phyloP scores from a whole-genome alignment of 2,888 invertebrate species.

The Lepidochrysops patricia region DNA sequence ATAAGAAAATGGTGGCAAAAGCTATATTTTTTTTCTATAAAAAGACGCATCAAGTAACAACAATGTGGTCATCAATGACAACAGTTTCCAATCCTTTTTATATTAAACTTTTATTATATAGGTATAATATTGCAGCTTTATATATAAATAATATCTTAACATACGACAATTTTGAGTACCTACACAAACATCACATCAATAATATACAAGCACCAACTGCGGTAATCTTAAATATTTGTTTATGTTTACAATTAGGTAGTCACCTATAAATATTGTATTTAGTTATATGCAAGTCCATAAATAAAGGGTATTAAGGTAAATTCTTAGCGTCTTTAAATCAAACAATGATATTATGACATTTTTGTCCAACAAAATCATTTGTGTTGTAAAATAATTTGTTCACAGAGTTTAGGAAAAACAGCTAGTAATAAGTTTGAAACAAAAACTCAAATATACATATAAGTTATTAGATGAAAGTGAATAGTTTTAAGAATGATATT shows the following conservation, averaged over 20 bases:
- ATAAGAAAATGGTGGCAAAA: background rate
- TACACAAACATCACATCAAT: background rate
- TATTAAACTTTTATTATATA: background rate
- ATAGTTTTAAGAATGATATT: background rate
- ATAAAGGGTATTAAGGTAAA: background rate
- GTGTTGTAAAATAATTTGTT: background rate
- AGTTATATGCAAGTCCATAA: background rate
- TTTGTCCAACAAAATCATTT: background rate
- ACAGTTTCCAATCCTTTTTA: background rate
- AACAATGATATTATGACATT: background rate
- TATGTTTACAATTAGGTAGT: background rate
- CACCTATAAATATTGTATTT: background rate
- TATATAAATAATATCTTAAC: background rate
- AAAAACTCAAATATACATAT: no score
- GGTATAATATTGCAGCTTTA: background rate
- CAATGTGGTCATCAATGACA: no score
- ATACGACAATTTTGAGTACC: background rate
- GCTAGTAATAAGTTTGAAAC: no score
- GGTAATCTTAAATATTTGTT: background rate
- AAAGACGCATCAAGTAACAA: no score
- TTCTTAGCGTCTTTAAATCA: background rate
- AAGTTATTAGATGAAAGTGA: background rate
- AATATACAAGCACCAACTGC: constrained; percentile 4
- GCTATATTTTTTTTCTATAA: background rate
- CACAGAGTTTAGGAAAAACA: background rate